Evolutionary conservation across 2,888 invertebrate genomes (phyloP).

Genomic region (Rhingia campestris): DNA sequence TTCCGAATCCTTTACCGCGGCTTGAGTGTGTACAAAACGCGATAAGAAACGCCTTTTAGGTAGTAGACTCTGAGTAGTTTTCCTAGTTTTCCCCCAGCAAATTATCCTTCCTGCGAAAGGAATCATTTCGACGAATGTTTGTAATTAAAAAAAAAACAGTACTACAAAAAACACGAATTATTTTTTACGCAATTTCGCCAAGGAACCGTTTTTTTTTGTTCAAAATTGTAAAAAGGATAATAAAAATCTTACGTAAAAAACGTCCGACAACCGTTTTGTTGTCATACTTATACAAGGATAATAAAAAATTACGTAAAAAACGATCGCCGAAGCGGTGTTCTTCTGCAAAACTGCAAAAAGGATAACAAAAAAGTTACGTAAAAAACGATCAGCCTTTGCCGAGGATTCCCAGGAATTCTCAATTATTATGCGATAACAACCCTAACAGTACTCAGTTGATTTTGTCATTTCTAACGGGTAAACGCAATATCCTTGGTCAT

Average conservation of each 20-base stretch:
- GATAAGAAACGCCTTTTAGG: constrained; percentile 4
- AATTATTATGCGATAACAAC: constrained; percentile 36
- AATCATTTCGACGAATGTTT: constrained; percentile 32
- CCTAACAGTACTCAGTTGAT: constrained; percentile 47
- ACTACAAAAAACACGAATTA: constrained; percentile 9
- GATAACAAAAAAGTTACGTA: constrained; percentile 68
- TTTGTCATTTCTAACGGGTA: constrained; percentile 69
- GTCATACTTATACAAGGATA: constrained; percentile 20
- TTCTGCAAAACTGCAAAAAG: constrained; percentile 8
- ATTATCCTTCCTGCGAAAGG: constrained; percentile 12
- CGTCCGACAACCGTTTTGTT: background rate
- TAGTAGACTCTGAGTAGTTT: background rate
- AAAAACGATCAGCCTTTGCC: constrained; percentile 59
- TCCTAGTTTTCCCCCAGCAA: background rate
- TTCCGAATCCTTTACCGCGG: constrained; percentile 19
- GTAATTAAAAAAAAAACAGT: background rate
- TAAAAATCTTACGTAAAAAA: too few species aligned
- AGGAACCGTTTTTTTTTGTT: constrained; percentile 23
- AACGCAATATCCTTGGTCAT: constrained; percentile 64
- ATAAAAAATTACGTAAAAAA: constrained; percentile 65
- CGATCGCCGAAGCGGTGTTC: too few species aligned
- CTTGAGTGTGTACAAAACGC: background rate
- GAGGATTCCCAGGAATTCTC: constrained; percentile 38
- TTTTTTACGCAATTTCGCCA: constrained; percentile 69
- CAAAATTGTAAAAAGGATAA: too few species aligned